A percentile compares a stretch with the other conserved stretches of the same genome.
Conservation (phyloP, 2,888 invertebrate species). For the Ichneumoninae sp. region DNA sequence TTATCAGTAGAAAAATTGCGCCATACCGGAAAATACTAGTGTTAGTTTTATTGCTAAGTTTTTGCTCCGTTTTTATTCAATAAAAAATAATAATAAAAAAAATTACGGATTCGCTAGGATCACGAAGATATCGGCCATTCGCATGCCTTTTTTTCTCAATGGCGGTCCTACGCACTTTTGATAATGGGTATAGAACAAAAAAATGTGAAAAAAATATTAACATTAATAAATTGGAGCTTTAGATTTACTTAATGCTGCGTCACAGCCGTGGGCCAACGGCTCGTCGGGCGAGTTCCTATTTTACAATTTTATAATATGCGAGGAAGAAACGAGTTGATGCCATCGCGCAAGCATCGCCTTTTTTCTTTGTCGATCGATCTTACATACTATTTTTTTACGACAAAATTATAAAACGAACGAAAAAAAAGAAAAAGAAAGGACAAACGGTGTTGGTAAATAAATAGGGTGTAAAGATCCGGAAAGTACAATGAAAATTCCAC, state of each 20-base stretch:
- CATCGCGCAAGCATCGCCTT: conserved; percentile 54
- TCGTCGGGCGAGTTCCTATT: conserved; percentile 58
- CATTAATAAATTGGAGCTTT: conserved; percentile 19
- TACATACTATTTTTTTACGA: conserved; percentile 67
- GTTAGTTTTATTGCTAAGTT: conserved; percentile 61
- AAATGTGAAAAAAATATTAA: conserved; percentile 28
- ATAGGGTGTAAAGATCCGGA: conserved; percentile 47
- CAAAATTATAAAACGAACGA: conserved; percentile 46
- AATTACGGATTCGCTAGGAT: conserved; percentile 34
- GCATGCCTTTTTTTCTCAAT: conserved; percentile 32
- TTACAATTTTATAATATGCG: conserved; percentile 62
- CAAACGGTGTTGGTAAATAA: conserved; percentile 57
- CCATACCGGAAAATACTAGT: conserved; percentile 62
- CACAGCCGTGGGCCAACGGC: conserved; percentile 43
- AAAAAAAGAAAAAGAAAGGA: conserved; percentile 40
- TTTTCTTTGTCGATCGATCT: conserved; percentile 68
- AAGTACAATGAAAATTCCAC: conserved; percentile 5
- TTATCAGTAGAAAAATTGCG: conserved; percentile 70
- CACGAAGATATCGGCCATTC: conserved; percentile 32
- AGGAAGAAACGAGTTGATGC: conserved; percentile 44
- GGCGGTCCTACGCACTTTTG: conserved; percentile 32
- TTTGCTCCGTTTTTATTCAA: conserved; percentile 47
- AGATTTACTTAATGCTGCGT: conserved; percentile 34
- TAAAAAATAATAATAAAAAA: conserved; percentile 57
- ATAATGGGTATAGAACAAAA: conserved; percentile 36